Percentiles rank a stretch among this genome's conserved stretches.
These are phyloP conservation scores for Suricata suricatta DNA, from an alignment of 2,113 vertebrate genomes.

Conservation along the genomic window DNA sequence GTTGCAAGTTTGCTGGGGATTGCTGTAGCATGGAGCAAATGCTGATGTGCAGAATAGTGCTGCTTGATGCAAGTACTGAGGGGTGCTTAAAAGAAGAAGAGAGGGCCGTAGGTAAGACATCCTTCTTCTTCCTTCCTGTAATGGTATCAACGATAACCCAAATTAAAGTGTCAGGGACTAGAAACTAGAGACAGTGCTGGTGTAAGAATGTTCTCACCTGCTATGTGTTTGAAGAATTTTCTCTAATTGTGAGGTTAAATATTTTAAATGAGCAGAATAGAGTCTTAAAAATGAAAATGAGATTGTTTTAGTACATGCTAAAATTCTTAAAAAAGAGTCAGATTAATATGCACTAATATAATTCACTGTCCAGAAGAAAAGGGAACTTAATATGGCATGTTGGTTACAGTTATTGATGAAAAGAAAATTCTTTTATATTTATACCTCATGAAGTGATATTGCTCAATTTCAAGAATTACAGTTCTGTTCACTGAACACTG, in stretches of 20 bases:
- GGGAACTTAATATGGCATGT: neutral
- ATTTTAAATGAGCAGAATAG: neutral
- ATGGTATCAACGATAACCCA: neutral
- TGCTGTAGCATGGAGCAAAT: neutral
- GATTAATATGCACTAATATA: neutral
- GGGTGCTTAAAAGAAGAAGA: neutral
- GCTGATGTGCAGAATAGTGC: neutral
- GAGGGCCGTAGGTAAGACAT: neutral
- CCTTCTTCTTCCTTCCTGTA: neutral
- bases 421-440: neutral
- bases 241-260: neutral
- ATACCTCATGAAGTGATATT: neutral
- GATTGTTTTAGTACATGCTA: neutral
- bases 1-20: neutral
- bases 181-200: neutral
- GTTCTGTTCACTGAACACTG: neutral
- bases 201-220: neutral
- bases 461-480: neutral
- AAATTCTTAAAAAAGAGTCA: neutral
- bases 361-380: neutral
- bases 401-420: neutral
- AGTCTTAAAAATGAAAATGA: neutral
- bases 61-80: neutral
- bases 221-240: neutral
- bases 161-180: neutral